phyloP scores from a whole-genome alignment of 2,888 invertebrate species.

The Trachelus tabidus region DNA sequence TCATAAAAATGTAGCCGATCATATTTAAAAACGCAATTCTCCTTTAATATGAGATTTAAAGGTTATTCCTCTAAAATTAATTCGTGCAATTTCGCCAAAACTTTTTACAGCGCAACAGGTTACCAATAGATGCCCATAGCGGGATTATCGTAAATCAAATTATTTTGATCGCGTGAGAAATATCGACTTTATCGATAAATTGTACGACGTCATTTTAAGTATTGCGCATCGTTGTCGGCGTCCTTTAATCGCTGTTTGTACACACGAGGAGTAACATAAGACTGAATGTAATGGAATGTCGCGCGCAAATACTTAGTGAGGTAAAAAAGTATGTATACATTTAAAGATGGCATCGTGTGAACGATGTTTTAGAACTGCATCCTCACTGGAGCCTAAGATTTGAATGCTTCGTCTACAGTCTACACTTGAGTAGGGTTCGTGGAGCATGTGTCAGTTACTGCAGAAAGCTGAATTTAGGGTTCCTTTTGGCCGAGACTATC shows the following conservation, averaged over 20 bases:
- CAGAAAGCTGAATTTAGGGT: neutral
- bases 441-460: neutral
- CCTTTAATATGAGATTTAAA: neutral
- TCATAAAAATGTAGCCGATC: conserved; percentile 41
- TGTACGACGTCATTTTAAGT: neutral
- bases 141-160: neutral
- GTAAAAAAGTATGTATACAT: neutral
- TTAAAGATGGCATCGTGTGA: neutral
- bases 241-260: neutral
- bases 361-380: neutral
- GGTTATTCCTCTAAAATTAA: neutral
- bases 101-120: neutral
- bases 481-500: neutral
- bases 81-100: neutral
- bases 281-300: neutral
- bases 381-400: neutral
- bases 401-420: neutral
- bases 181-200: neutral
- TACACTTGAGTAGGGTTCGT: neutral
- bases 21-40: conserved; percentile 48
- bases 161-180: neutral
- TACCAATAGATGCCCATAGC: neutral
- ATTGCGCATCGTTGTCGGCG: neutral
- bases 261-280: neutral
- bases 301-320: neutral